phyloP scores from a whole-genome alignment of 1,140 invertebrate species.

The Rhagoletis zephyria region DNA sequence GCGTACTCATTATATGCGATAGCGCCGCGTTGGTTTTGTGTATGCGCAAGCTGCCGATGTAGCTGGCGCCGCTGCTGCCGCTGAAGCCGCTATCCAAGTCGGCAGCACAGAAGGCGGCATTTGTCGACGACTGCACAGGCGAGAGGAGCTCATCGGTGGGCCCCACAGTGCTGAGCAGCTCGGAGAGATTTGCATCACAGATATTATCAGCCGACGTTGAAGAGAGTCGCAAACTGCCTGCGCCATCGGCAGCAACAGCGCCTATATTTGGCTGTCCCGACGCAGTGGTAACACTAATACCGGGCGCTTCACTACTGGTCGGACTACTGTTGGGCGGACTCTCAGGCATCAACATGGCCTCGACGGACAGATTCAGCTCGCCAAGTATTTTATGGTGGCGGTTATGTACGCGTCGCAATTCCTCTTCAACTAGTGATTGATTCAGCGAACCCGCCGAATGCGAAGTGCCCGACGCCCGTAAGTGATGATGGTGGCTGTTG shows the following conservation, averaged over 20 bases:
- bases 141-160: slow-evolving; percentile 81
- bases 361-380: slow-evolving; percentile 88
- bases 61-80: slow-evolving; percentile 84
- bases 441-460: slow-evolving; percentile 75
- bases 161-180: slow-evolving; percentile 75
- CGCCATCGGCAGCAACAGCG: not conserved
- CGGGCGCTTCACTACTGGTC: slow-evolving; percentile 70
- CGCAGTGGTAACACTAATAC: slow-evolving; percentile 71
- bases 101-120: slow-evolving; percentile 73
- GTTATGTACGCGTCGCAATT: slow-evolving; percentile 84
- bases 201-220: slow-evolving; percentile 69
- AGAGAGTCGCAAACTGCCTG: slow-evolving; percentile 59
- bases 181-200: slow-evolving; percentile 69
- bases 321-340: slow-evolving; percentile 67
- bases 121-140: slow-evolving; percentile 72
- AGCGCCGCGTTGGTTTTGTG: slow-evolving; percentile 72
- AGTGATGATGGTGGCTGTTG: slow-evolving; percentile 46
- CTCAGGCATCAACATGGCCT: slow-evolving; percentile 88
- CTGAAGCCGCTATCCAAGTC: slow-evolving; percentile 87
- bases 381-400: slow-evolving; percentile 86
- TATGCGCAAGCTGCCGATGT: slow-evolving; percentile 79
- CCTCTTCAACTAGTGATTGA: slow-evolving; percentile 83
- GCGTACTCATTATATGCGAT: slow-evolving; percentile 66
- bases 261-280: slow-evolving; percentile 63
- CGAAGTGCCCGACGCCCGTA: slow-evolving; percentile 62